A percentile compares a stretch with the other conserved stretches of the same genome.
These are phyloP conservation scores for Lutraria lutraria DNA, from an alignment of 2,888 invertebrate species.

Conservation along the genomic window DNA sequence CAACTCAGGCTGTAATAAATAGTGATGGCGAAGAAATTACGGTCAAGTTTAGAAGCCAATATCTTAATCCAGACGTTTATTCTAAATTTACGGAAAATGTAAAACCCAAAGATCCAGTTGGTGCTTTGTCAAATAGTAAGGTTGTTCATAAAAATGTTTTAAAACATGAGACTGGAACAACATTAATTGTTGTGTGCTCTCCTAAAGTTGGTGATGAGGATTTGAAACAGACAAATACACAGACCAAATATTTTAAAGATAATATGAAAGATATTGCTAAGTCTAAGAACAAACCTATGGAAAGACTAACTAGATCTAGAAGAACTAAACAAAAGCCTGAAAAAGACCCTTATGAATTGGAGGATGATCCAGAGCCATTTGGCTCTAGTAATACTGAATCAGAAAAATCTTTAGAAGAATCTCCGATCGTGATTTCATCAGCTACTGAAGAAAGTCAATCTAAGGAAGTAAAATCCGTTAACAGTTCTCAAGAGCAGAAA, in stretches of 20 bases:
- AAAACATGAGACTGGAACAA: slow-evolving; percentile 79
- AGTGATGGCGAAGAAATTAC: slow-evolving; percentile 68
- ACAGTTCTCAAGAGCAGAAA: background rate
- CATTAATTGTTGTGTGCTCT: slow-evolving; percentile 81
- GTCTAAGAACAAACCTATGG: slow-evolving; percentile 59
- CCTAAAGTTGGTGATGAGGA: slow-evolving; percentile 77
- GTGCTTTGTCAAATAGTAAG: slow-evolving; percentile 75
- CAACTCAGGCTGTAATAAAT: slow-evolving; percentile 30
- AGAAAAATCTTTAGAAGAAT: slow-evolving; percentile 42
- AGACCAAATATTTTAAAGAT: slow-evolving; percentile 76
- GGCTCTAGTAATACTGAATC: background rate
- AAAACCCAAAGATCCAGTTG: slow-evolving; percentile 73
- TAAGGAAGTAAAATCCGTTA: background rate
- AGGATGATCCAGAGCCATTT: slow-evolving; percentile 43
- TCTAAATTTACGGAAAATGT: slow-evolving; percentile 73
- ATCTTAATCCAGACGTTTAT: slow-evolving; percentile 75
- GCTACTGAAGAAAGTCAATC: slow-evolving; percentile 50
- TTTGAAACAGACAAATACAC: slow-evolving; percentile 73
- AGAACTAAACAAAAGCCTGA: slow-evolving; percentile 51
- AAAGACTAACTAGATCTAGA: slow-evolving; percentile 46
- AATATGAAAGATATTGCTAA: slow-evolving; percentile 65
- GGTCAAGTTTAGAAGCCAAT: slow-evolving; percentile 73
- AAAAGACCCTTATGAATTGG: slow-evolving; percentile 63
- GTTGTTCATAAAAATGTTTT: slow-evolving; percentile 77
- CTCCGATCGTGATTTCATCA: slow-evolving; percentile 48